A percentile compares a stretch with the other conserved stretches of the same genome.
Conservation (phyloP, 2,797 vertebrate genomes). For the Sphenopsis melanotis region DNA sequence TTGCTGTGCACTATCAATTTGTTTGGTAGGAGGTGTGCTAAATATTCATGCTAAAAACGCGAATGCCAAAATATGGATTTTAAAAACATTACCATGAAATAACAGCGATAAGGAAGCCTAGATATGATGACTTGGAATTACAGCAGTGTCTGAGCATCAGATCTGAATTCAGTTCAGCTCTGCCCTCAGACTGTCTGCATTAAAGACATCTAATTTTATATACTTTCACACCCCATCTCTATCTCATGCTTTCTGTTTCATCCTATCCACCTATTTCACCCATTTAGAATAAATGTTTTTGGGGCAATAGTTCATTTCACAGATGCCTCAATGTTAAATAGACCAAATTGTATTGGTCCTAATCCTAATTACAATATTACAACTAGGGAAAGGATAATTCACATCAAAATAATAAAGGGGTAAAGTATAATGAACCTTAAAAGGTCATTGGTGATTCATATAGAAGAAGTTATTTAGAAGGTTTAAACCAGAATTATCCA, state of each 20-base stretch:
- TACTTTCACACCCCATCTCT: background rate
- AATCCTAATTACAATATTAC: background rate
- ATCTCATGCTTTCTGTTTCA: background rate
- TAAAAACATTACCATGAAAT: background rate
- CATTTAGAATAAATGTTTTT: background rate
- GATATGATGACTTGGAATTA: background rate
- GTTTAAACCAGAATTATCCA: background rate
- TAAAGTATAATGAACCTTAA: background rate
- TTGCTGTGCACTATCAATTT: background rate
- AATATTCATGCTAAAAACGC: conserved; percentile 4
- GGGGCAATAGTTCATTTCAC: background rate
- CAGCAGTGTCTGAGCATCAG: background rate
- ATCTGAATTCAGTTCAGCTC: background rate
- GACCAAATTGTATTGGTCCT: background rate
- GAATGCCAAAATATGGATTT: background rate
- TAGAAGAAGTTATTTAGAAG: background rate
- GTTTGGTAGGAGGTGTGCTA: background rate
- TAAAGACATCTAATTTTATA: background rate
- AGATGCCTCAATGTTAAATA: background rate
- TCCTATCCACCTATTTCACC: background rate
- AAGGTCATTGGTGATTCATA: background rate
- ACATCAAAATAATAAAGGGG: background rate
- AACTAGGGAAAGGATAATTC: background rate
- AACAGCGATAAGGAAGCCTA: background rate
- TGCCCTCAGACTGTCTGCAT: background rate